Conservation (phyloP, 1,140 invertebrate species). For the Drosophila sechellia region DNA sequence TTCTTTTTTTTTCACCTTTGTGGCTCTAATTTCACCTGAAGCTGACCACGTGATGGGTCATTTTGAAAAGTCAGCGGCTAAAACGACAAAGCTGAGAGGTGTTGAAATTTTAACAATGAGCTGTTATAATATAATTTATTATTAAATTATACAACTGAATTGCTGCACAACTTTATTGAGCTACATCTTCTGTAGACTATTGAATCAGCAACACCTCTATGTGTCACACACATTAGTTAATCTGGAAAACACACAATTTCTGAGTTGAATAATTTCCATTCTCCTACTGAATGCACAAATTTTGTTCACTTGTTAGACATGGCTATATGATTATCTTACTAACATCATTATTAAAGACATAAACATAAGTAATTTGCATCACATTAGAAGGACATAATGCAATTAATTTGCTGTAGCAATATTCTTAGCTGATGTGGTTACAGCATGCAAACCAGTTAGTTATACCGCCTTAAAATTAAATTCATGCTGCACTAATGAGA, state of each 20-base stretch:
- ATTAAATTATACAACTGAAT: background rate
- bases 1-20: background rate
- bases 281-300: background rate
- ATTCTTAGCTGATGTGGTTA: background rate
- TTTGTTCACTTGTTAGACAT: background rate
- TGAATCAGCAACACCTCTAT: background rate
- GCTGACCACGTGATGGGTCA: constrained; percentile 19
- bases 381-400: background rate
- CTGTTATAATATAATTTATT: no score
- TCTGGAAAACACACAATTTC: background rate
- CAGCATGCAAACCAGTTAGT: no score
- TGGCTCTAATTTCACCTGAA: constrained; percentile 7
- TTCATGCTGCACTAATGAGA: background rate
- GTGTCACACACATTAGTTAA: background rate
- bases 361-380: background rate
- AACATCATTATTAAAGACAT: background rate
- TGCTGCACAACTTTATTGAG: no score
- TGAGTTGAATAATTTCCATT: background rate
- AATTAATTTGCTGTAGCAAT: background rate
- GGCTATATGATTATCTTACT: background rate
- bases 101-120: no score
- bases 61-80: background rate
- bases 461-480: background rate
- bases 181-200: background rate
- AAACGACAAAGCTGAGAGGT: no score